Evolutionary conservation across 2,113 vertebrate genomes (phyloP), one percentile per base, ranked within the genome.

Genomic region (Phyllostomus discolor): DNA sequence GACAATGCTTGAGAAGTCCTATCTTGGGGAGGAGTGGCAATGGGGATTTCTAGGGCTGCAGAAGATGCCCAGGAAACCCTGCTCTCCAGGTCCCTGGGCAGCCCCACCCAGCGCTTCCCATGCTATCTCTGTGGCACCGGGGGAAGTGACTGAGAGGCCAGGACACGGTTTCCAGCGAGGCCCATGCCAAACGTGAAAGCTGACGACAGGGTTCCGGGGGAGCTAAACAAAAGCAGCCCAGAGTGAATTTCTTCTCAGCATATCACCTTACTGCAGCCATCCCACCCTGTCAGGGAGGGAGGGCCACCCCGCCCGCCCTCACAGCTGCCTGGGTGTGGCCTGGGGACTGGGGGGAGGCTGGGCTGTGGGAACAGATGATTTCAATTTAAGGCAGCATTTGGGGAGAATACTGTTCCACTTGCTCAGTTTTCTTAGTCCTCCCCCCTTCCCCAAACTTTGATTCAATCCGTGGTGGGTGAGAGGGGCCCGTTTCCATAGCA

Each of bases 291-390:
- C n/a, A 24, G 0, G 1, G 41, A 86, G 64, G 82, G 73, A 24
- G 72, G n/a, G 67, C 73, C 24, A 57, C 11, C 35, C 75, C 33
- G 20, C 92, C 92, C 92, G 88, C 92, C 92, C 94, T 88, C 62
- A 35, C 97, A 98, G 97, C 96, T 75, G 59, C 95, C 75, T 28
- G 94, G 96, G 95, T 95, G 94, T 96, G 95, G 96, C 84, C 62
- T 57, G 83, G 75, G 46, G 46, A 76, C 15, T 41, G 28, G 14
- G 52, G 52, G 67, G 50, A 91, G 90, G 52, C 57, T 59, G 95
- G 88, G 52, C 50, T 41, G 54, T 22, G 26, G 54, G 83, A 54
- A 95, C 81, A 97, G 96, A 96, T 69, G 75, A 85, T 85, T 97
- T 83, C 90, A 90, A 88, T 97, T 94, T 92, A 89, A 93, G 91